A percentile compares a stretch with the other conserved stretches of the same genome.
These are phyloP conservation scores for Eucidaris tribuloides DNA, from an alignment of 35 echinoderm and acorn worm genomes.

Conservation along the genomic window DNA sequence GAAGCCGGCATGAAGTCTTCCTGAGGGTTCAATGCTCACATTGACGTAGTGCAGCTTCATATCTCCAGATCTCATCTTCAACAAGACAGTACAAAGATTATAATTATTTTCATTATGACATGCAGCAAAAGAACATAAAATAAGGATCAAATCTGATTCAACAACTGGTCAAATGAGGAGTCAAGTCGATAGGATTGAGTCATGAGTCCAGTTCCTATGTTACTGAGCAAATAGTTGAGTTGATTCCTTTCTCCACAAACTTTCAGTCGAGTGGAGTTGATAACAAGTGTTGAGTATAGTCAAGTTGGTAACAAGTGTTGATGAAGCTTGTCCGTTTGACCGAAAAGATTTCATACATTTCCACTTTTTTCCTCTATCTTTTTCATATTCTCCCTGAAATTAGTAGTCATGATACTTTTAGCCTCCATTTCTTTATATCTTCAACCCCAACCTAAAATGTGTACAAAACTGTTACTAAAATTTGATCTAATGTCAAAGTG, in stretches of 20 bases:
- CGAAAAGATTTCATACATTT: too few species aligned
- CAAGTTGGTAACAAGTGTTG: too few species aligned
- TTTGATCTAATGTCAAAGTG: not conserved
- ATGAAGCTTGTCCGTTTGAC: too few species aligned
- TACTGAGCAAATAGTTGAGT: not conserved
- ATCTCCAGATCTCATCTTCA: slow-evolving; percentile 72
- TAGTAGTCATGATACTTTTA: too few species aligned
- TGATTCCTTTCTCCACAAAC: too few species aligned
- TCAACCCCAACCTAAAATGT: not conserved
- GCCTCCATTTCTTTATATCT: not conserved
- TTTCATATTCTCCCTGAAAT: too few species aligned
- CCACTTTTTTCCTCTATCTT: too few species aligned
- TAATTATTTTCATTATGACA: not conserved
- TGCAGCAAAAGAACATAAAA: not conserved
- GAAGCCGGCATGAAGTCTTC: slow-evolving; percentile 36
- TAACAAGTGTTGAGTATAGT: too few species aligned
- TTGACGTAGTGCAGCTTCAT: slow-evolving; percentile 56
- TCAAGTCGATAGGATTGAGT: not conserved
- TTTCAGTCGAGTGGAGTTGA: too few species aligned
- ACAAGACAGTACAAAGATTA: not conserved
- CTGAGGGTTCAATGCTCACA: slow-evolving; percentile 69
- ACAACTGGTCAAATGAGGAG: not conserved
- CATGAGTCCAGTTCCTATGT: not conserved
- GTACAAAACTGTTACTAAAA: not conserved
- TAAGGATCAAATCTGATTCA: not conserved